A percentile compares a stretch with the other conserved stretches of the same genome.
Evolutionary conservation across 2,888 invertebrate genomes (phyloP).

Genomic region (Tetragonula carbonaria): DNA sequence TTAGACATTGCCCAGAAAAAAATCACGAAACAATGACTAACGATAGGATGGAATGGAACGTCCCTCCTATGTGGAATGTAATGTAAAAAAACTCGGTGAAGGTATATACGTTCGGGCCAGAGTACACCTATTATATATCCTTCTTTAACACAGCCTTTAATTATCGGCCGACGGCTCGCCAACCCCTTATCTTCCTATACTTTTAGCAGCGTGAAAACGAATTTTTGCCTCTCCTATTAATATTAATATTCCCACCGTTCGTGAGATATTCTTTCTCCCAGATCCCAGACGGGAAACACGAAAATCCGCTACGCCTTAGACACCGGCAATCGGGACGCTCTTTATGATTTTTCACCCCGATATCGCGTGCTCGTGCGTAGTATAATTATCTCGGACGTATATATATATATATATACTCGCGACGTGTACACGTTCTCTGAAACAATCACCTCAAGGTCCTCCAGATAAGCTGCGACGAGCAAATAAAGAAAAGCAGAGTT

Average conservation of each 20-base stretch:
- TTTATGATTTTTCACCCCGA: neutral
- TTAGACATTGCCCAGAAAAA: constrained; percentile 38
- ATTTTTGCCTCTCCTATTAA: constrained; percentile 10
- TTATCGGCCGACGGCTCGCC: constrained; percentile 45
- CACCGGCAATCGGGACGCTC: neutral
- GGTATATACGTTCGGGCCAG: neutral
- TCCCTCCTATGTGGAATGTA: constrained; percentile 32
- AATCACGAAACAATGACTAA: constrained; percentile 28
- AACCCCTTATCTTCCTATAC: constrained; percentile 23
- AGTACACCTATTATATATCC: constrained; percentile 42
- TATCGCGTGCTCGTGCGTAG: neutral
- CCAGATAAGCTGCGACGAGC: neutral
- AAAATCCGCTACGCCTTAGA: constrained; percentile 7
- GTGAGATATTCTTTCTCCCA: constrained; percentile 33
- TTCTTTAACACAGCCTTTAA: constrained; percentile 52
- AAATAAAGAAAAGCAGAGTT: neutral
- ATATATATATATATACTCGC: too few species aligned
- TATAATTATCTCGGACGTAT: neutral
- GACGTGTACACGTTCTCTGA: neutral
- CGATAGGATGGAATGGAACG: constrained; percentile 10
- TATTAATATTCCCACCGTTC: constrained; percentile 48
- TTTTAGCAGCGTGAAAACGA: constrained; percentile 42
- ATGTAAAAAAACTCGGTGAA: constrained; percentile 42
- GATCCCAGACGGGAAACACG: neutral
- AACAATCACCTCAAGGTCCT: neutral